A percentile compares a stretch with the other conserved stretches of the same genome.
Evolutionary conservation across 2,888 invertebrate species (phyloP).

Genomic region (Colostygia pectinataria): DNA sequence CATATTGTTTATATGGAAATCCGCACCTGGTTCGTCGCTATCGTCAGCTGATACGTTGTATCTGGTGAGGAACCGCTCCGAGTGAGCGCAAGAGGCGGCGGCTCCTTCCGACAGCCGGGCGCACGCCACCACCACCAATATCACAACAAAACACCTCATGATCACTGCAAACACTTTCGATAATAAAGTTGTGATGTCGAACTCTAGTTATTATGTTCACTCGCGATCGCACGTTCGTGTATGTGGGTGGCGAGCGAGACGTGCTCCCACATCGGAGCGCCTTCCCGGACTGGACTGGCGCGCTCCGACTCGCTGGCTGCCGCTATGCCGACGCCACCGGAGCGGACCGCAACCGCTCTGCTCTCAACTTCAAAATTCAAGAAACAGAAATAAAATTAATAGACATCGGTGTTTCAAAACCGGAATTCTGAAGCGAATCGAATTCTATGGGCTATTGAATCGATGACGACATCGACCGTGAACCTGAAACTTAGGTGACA

Average conservation of each 20-base stretch:
- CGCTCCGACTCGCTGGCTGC: conserved; percentile 37
- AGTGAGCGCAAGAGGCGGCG: conserved; percentile 59
- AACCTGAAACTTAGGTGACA: conserved; percentile 39
- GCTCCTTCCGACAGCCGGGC: conserved; percentile 54
- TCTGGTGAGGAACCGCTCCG: conserved; percentile 69
- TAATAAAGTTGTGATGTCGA: conserved; percentile 50
- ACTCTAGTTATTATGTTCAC: conserved; percentile 55
- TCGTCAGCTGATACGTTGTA: conserved; percentile 79
- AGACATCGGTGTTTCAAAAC: conserved; percentile 52
- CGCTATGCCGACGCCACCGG: conserved; percentile 15
- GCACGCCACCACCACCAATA: conserved; percentile 59
- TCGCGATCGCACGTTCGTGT: conserved; percentile 65
- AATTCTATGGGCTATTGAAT: conserved; percentile 44
- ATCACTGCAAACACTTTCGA: conserved; percentile 57
- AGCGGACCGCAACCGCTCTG: conserved; percentile 45
- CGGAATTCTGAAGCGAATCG: conserved; percentile 53
- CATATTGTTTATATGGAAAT: conserved; percentile 43
- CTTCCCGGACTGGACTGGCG: conserved; percentile 71
- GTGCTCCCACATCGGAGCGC: conserved; percentile 74
- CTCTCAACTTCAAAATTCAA: conserved; percentile 58
- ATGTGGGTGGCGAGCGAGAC: conserved; percentile 51
- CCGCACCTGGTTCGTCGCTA: conserved; percentile 72
- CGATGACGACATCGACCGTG: conserved; percentile 46
- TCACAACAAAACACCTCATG: conserved; percentile 73
- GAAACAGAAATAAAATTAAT: conserved; percentile 65